Evolutionary conservation across 2,888 invertebrate genomes (phyloP).

Genomic region (Ochropleura leucogaster): DNA sequence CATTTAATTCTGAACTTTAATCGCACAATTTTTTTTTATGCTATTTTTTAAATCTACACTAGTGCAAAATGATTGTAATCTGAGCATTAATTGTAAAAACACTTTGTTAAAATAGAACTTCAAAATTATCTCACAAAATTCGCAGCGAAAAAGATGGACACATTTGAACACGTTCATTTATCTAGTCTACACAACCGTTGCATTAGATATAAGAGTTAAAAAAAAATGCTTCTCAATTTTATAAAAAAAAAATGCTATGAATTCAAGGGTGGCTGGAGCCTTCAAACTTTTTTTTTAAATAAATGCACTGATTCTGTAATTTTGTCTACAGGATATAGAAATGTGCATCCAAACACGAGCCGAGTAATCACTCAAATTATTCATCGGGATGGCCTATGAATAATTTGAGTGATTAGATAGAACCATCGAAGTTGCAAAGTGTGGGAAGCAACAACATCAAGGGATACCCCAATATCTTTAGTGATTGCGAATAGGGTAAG

Average conservation of each 20-base stretch:
- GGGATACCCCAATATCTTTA: slow-evolving; percentile 38
- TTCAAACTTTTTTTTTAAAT: background rate
- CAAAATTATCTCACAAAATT: slow-evolving; percentile 38
- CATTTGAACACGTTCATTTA: slow-evolving; percentile 45
- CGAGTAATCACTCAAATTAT: too few species aligned
- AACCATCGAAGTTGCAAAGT: slow-evolving; percentile 14
- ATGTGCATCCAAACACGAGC: slow-evolving; percentile 31
- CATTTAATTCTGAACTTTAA: background rate
- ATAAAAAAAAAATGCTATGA: background rate
- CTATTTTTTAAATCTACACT: background rate
- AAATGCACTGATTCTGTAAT: slow-evolving; percentile 24
- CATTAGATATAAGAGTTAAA: slow-evolving; percentile 17
- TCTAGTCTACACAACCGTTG: slow-evolving; percentile 32
- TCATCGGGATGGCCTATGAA: slow-evolving; percentile 26
- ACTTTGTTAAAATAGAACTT: slow-evolving; percentile 13
- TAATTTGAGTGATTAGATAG: slow-evolving; percentile 32
- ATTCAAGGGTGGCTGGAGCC: background rate
- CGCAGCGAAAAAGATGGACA: slow-evolving; percentile 34
- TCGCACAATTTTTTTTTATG: background rate
- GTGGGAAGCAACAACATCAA: slow-evolving; percentile 15
- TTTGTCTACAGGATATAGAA: slow-evolving; percentile 38
- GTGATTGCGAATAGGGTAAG: slow-evolving; percentile 18
- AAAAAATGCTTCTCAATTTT: too few species aligned
- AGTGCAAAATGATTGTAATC: background rate
- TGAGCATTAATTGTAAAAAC: slow-evolving; percentile 24